Base-by-base conservation (phyloP, 2,888 invertebrate genomes). In the Vanessa cardui region DNA sequence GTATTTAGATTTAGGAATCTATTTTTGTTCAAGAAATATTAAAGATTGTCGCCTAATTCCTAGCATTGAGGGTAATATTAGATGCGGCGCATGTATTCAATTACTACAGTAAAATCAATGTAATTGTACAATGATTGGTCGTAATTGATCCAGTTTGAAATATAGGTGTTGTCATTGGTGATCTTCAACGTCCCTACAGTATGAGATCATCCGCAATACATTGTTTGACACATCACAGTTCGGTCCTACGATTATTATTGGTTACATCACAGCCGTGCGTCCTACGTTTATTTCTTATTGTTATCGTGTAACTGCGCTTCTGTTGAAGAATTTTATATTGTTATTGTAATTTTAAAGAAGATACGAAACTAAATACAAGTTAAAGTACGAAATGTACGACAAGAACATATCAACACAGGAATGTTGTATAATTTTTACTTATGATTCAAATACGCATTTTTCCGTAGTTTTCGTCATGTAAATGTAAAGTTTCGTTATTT, bases 241-340 rank as follows among this genome's bases (percentile, higher is more conserved):
- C 31, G 80, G 50, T 78, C 80, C 78, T 71, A 69, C 73, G 73
- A 47, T 45, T 54, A 9, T 39, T 62, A 26, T 18, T 18, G 16
- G 8, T n/a, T 7, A n/a, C 8, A 18, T 47, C 16, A 47, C 47
- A 47, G 39, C 39, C 9, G 39, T 12, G 12, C 12, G 50, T 78
- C 80, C 78, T 71, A 16, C 52, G 52, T 54, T 54, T 26, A 54
- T 5, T 21, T 31, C n/a, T 26, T 54, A 54, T 54, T 54, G 52
- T 54, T 31, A 31, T 49, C 18, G 7, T 52, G 26, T 54, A 7
- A 54, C 26, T 21, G 21, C 26, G 15, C 21, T 50, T 18, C 12
- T 12, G 21, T 50, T 12, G 8, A 50, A 50, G 15, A 18, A 12
- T 0, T 20, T 21, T 50, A 21, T 8, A 49, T 9, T 49, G 9